phyloP scores from a whole-genome alignment of 2,113 vertebrate species.

The Vimba vimba region DNA sequence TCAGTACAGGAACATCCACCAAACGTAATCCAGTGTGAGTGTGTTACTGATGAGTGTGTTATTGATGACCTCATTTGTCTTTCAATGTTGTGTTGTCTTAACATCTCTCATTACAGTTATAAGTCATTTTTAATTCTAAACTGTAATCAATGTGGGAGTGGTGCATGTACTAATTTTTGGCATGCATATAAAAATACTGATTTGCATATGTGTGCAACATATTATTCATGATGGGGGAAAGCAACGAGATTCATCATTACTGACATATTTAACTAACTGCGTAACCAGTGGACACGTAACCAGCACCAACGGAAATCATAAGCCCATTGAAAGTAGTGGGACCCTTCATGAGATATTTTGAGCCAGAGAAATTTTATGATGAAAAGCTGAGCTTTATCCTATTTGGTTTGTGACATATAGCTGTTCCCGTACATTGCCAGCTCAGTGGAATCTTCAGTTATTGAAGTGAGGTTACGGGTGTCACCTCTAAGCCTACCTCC shows the following conservation, averaged over 20 bases:
- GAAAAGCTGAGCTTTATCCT: neutral
- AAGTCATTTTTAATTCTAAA: neutral
- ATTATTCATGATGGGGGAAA: neutral
- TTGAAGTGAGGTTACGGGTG: neutral
- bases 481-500: neutral
- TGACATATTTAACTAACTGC: neutral
- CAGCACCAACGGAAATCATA: neutral
- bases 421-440: neutral
- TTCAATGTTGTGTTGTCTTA: slow-evolving; percentile 7
- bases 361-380: neutral
- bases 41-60: too few species aligned
- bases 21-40: neutral
- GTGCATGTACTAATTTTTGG: neutral
- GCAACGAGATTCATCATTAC: neutral
- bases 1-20: neutral
- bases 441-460: slow-evolving; percentile 17
- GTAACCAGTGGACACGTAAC: neutral
- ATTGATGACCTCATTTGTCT: neutral
- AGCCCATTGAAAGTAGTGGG: neutral
- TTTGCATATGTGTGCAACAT: neutral
- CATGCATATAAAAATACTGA: neutral
- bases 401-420: slow-evolving; percentile 7
- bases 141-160: neutral
- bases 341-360: neutral
- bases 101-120: neutral